Evolutionary conservation across 1,140 invertebrate genomes (phyloP), one percentile per base, ranked within the genome.

Genomic region (Pachypeltis micranthus): DNA sequence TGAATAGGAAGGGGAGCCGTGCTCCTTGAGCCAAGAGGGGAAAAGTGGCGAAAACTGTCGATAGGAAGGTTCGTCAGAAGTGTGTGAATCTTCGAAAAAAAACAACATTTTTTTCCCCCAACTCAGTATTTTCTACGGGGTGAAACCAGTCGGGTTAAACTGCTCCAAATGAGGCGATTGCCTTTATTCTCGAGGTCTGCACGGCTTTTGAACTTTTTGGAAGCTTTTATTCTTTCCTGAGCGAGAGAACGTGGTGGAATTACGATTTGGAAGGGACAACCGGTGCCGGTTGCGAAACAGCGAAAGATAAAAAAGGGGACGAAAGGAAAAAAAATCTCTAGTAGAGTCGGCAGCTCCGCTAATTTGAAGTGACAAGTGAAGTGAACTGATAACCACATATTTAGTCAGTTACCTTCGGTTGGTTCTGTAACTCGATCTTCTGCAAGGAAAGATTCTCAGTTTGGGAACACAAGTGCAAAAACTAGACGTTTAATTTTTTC

Each of bases 91-190:
- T 54, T 44, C 59, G 7, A 39, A 16, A 16, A 39, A 16, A 16
- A 21, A 51, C 12, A 21, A 21, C 3, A 21, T 16, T 51, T 51
- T 51, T 51, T 51, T 51, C 19, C 34, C 34, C n/a, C 34, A 39
- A 47, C 24, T 21, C 54, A 66, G 44, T 62, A 57, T 27, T 39
- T 62, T 63, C 23, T 23, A 54, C 60, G 65, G 61, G 65, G 65
- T 66, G 65, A 66, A 61, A 62, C 65, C 59, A n/a, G 28, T 31
- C 55, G 63, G 65, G 65, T 66, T 66, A 66, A 66, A 66, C 62
- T 60, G 62, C 31, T 58, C 59, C 62, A 66, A 66, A 66, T 66
- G 65, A 66, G 65, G 55, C 61, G 57, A 63, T 63, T 51, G 55
- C 44, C 57, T 63, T 66, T 66, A 62, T 66, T 19, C 19, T 56